Evolutionary conservation across 2,888 invertebrate genomes (phyloP), one percentile per base, ranked within the genome.

Genomic region (Thecophora atra): DNA sequence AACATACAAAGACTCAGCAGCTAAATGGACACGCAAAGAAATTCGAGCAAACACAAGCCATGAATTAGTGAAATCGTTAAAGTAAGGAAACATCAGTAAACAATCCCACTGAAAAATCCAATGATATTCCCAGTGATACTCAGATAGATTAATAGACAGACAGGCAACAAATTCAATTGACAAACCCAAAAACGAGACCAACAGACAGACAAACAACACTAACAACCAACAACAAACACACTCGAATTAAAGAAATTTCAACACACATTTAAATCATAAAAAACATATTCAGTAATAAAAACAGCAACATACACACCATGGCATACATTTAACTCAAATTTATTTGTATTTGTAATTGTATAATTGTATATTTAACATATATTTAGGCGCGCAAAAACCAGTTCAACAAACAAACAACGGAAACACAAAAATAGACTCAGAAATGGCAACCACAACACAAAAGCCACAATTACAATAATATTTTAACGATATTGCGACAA

Each of bases 321-420:
- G 74, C 58, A 74, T 66, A 71, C 73, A 74, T 63, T 54, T 21
- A 77, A 76, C 74, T 74, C 74, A 71, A 8, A 75, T 76, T 63
- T 58, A 64, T 72, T 56, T 67, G 77, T 82, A 81, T 81, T 81
- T 82, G 83, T 81, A 83, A 83, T 83, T 82, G 80, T 82, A 82
- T 80, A n/a, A n/a, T 81, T 81, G 81, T 81, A 81, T 82, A 81
- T 81, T 81, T 73, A 70, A 73, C 65, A 64, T 71, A 66, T 44
- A 60, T 26, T 60, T 44, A 58, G 54, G 21, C 30, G 66, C 64
- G 58, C 58, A 58, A 60, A 30, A 21, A 44, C n/a, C 5, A 58
- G 17, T 60, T 17, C 11, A 47, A 47, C 13, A 47, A 4, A 37
- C 6, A n/a, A 2, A 47, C 47, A 47, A 47, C 47, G 17, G 13